These are phyloP conservation scores for Darevskia mixta DNA, from an alignment of 2,797 vertebrate species.

Conservation along the genomic window DNA sequence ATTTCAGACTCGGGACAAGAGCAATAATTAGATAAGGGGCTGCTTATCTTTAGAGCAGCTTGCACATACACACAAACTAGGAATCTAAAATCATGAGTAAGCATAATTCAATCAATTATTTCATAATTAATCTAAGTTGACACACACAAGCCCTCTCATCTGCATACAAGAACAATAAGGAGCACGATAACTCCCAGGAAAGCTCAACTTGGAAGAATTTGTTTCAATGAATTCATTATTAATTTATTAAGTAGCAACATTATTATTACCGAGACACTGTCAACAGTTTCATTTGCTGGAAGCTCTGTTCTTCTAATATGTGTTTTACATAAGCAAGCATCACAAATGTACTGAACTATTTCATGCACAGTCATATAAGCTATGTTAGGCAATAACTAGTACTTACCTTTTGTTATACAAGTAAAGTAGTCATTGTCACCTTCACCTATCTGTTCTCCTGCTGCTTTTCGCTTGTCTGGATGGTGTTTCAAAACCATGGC, in stretches of 20 bases:
- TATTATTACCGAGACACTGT: background rate
- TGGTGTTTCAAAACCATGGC: conserved; percentile 98
- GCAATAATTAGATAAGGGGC: background rate
- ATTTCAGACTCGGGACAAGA: conserved; percentile 1
- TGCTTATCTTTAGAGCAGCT: background rate
- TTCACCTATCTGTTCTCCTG: conserved; percentile 95
- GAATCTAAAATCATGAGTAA: background rate
- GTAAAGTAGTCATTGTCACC: conserved; percentile 96
- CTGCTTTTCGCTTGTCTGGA: conserved; percentile 98
- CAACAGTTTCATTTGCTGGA: background rate
- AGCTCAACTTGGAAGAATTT: background rate
- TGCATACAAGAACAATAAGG: background rate
- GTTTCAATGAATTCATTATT: background rate
- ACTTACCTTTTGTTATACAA: conserved; percentile 87
- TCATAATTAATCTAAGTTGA: background rate
- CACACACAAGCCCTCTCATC: background rate
- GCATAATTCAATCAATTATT: background rate
- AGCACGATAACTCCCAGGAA: accelerated
- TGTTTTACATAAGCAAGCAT: background rate
- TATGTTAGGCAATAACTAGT: background rate
- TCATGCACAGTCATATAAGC: accelerated
- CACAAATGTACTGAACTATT: background rate
- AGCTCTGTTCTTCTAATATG: background rate
- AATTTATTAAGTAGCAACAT: background rate
- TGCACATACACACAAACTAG: background rate